Conservation (phyloP, 2,888 invertebrate species). For the Falcaria lacertinaria region DNA sequence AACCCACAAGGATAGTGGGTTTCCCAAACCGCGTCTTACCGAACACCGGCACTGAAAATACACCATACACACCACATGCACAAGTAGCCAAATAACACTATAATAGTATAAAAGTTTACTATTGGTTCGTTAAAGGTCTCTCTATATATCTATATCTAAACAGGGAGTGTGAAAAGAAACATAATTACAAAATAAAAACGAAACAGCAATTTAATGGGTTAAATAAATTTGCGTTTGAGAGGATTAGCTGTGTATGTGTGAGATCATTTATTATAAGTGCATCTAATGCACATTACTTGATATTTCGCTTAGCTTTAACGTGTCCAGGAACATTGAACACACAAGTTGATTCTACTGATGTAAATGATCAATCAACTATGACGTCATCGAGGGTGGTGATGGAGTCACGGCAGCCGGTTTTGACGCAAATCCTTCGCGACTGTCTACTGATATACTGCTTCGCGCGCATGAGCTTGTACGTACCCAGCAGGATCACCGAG, state of each 20-base stretch:
- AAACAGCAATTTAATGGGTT: too few relatives aligned
- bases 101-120: background rate
- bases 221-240: too few relatives aligned
- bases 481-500: conserved; percentile 32
- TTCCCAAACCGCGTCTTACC: conserved; percentile 26
- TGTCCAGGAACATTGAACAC: too few relatives aligned
- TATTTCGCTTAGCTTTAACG: too few relatives aligned
- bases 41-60: conserved; percentile 34
- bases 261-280: too few relatives aligned
- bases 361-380: conserved; percentile 38
- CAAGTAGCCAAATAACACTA: background rate
- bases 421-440: conserved; percentile 26
- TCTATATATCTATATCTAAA: too few relatives aligned
- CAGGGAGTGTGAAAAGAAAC: too few relatives aligned
- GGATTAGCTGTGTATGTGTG: too few relatives aligned
- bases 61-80: conserved; percentile 2
- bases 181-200: too few relatives aligned
- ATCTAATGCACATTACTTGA: too few relatives aligned
- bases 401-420: conserved; percentile 32
- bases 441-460: conserved; percentile 14
- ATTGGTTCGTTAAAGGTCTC: too few relatives aligned
- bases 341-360: conserved; percentile 27
- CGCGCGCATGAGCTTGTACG: conserved; percentile 34
- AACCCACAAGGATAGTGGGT: conserved; percentile 35
- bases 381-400: conserved; percentile 33